Percentiles rank a stretch among this genome's conserved stretches.
Evolutionary conservation across 2,113 vertebrate species (phyloP).

Genomic region (Saiga tatarica): DNA sequence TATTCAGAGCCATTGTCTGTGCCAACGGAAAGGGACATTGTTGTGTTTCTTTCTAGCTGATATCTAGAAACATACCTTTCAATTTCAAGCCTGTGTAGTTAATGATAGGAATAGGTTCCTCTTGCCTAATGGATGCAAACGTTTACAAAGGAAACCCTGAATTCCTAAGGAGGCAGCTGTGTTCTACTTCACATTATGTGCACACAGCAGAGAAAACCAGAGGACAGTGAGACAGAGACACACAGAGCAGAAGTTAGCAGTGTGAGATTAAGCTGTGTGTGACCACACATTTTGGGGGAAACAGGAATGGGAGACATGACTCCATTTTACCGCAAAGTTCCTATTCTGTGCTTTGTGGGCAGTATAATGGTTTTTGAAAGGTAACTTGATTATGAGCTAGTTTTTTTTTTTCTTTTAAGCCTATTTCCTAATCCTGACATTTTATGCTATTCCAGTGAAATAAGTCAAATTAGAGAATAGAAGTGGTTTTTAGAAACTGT

Average conservation of each 20-base stretch:
- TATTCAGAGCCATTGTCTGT: neutral
- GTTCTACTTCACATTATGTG: neutral
- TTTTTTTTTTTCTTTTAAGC: neutral
- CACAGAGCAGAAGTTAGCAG: neutral
- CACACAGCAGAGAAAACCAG: neutral
- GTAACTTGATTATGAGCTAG: neutral
- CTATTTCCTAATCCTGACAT: neutral
- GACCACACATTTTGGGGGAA: neutral
- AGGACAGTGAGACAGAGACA: neutral
- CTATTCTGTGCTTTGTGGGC: neutral
- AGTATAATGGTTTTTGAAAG: neutral
- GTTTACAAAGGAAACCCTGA: neutral
- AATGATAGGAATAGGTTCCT: neutral
- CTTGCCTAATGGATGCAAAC: neutral
- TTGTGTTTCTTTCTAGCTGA: neutral
- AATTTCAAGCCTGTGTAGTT: neutral
- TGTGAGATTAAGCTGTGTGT: neutral
- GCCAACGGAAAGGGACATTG: neutral
- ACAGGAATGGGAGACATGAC: neutral
- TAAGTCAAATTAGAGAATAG: neutral
- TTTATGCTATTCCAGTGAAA: neutral
- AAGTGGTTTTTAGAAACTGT: neutral
- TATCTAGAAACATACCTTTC: neutral
- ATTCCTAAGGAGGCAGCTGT: neutral
- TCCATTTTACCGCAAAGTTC: neutral